These are phyloP conservation scores for Tangara arthus DNA, from an alignment of 2,797 vertebrate genomes.

Conservation along the genomic window DNA sequence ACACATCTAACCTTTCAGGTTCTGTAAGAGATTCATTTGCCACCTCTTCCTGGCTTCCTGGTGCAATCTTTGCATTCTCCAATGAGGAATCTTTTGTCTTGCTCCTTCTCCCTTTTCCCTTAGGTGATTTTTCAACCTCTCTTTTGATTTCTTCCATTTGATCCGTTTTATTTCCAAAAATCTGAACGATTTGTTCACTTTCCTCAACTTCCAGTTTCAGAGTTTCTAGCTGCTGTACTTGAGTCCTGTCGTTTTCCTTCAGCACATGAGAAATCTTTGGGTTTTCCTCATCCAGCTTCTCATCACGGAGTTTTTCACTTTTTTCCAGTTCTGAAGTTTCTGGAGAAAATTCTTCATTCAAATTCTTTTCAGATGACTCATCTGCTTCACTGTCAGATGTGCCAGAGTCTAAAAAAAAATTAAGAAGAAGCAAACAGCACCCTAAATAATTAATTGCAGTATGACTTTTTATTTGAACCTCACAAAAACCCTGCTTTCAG, in stretches of 20 bases:
- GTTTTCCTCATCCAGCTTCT: constrained; percentile 70
- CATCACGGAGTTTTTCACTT: constrained; percentile 68
- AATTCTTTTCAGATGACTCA: constrained; percentile 84
- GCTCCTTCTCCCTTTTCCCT: constrained; percentile 82
- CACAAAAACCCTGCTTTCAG: not conserved
- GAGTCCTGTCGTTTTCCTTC: constrained; percentile 75
- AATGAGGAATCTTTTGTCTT: constrained; percentile 78
- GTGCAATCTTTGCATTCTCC: constrained; percentile 74
- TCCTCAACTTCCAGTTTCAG: constrained; percentile 76
- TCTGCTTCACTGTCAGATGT: constrained; percentile 92
- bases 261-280: constrained; percentile 75
- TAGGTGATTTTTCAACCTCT: constrained; percentile 80
- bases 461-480: not conserved
- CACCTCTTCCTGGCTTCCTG: constrained; percentile 67
- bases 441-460: not conserved
- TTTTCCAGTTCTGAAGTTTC: constrained; percentile 78
- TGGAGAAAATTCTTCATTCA: constrained; percentile 78
- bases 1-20: constrained; percentile 62
- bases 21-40: constrained; percentile 57
- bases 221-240: constrained; percentile 66
- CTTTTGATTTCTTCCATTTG: constrained; percentile 75
- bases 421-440: not conserved
- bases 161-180: constrained; percentile 73
- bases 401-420: constrained; percentile 83
- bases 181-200: constrained; percentile 73